phyloP scores from a whole-genome alignment of 2,888 invertebrate genomes.

The Empis stercorea region DNA sequence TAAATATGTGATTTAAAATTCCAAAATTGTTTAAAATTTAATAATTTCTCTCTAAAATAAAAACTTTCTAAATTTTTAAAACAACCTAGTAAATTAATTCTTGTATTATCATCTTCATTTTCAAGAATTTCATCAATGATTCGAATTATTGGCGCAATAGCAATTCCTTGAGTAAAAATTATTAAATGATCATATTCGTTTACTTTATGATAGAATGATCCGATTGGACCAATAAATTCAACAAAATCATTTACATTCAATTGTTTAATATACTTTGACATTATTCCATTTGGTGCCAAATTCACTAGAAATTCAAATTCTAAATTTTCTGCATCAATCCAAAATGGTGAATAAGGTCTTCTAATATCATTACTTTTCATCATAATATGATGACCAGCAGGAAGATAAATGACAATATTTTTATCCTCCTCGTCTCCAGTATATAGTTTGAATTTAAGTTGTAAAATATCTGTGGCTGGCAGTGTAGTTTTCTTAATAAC shows the following conservation, averaged over 20 bases:
- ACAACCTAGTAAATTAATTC: constrained; percentile 49
- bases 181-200: constrained; percentile 37
- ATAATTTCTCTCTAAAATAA: constrained; percentile 47
- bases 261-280: constrained; percentile 42
- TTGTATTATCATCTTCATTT: constrained; percentile 54
- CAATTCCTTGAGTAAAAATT: constrained; percentile 59
- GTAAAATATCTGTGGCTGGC: not conserved
- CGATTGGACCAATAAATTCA: constrained; percentile 63
- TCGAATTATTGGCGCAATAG: constrained; percentile 55
- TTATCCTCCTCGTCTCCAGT: not conserved
- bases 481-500: not conserved
- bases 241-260: constrained; percentile 40
- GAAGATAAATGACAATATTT: constrained; percentile 4
- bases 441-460: not conserved
- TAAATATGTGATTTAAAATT: constrained; percentile 58
- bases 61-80: constrained; percentile 44
- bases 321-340: constrained; percentile 20
- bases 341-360: constrained; percentile 33
- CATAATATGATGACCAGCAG: not conserved
- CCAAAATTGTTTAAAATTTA: constrained; percentile 50
- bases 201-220: constrained; percentile 39
- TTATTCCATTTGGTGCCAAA: constrained; percentile 42
- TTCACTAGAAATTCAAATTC: constrained; percentile 50
- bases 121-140: constrained; percentile 47
- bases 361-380: constrained; percentile 13